Evolutionary conservation across 1,140 invertebrate genomes (phyloP), one percentile per base, ranked within the genome.

Genomic region (Oryctes rhinoceros): DNA sequence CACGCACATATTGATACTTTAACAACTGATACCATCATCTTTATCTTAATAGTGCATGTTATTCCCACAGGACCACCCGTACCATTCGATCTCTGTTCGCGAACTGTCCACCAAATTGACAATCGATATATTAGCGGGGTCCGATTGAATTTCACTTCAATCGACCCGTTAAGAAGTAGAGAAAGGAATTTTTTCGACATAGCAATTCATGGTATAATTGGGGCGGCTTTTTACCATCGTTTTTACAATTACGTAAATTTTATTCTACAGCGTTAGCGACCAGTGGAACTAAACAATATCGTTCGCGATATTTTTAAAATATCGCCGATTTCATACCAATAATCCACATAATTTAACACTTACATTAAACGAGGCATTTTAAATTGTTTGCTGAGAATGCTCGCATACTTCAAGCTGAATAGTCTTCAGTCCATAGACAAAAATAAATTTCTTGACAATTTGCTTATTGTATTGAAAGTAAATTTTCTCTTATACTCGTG

Each of bases 161-260:
- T 47, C 67, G 47, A 79, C 53, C 30, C 39, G 39, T 7, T 39
- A 7, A 39, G 7, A 35, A 80, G 24, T 24, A 80, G 79, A 65
- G 79, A 80, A 80, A 80, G 79, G 79, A 71, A 44, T 80, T 80
- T 80, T 80, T 80, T 80, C 79, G 65, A 71, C 65, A 71, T 30
- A 71, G 65, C 13, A 24, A 24, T 71, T 71, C 65, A 71, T 24
- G 65, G 65, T 71, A 71, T 59, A 71, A 71, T 71, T 30, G 20
- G 35, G 53, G 53, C 53, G 15, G 65, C 4, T 35, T 37, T 71
- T 71, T 71, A 9, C 35, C 3, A 11, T 24, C 5, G 65, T 35
- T 71, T 80, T 37, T 75, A 53, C 15, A 24, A 78, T 78, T 78
- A 78, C 65, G 65, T 71, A 71, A 71, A 71, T 49, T 76, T 74